Percentiles rank a stretch among this genome's conserved stretches.
Evolutionary conservation across 2,113 vertebrate species (phyloP).

Genomic region (Bubalus kerabau): DNA sequence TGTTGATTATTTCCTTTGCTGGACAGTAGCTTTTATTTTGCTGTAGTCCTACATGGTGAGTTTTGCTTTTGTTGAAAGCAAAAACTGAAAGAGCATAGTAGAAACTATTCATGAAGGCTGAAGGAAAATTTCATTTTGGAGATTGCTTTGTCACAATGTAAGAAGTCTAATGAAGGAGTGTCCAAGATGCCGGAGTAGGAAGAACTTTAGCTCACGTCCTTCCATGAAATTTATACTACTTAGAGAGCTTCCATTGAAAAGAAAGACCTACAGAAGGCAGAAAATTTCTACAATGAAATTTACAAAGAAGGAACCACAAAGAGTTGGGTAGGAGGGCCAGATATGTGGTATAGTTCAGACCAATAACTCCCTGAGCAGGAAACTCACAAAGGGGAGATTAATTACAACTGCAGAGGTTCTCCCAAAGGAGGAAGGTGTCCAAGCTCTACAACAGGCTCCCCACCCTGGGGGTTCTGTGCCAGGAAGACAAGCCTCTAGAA

Average conservation of each 20-base stretch:
- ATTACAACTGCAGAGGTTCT: neutral
- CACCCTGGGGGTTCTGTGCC: neutral
- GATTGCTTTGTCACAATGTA: neutral
- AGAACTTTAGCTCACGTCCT: neutral
- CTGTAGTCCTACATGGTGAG: neutral
- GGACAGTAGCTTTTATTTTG: neutral
- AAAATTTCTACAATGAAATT: neutral
- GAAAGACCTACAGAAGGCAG: neutral
- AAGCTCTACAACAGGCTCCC: neutral
- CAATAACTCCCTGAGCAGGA: neutral
- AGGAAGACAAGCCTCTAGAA: neutral
- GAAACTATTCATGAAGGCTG: neutral
- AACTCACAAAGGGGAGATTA: neutral
- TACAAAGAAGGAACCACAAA: neutral
- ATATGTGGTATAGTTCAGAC: neutral
- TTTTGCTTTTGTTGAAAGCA: neutral
- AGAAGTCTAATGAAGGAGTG: neutral
- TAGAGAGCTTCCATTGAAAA: neutral
- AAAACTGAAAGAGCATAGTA: neutral
- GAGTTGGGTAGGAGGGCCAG: neutral
- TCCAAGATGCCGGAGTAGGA: neutral
- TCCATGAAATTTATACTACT: neutral
- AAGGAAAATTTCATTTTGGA: neutral
- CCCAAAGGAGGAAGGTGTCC: neutral
- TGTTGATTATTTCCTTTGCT: neutral